phyloP scores from a whole-genome alignment of 2,113 vertebrate species.

The Geococcyx californianus region DNA sequence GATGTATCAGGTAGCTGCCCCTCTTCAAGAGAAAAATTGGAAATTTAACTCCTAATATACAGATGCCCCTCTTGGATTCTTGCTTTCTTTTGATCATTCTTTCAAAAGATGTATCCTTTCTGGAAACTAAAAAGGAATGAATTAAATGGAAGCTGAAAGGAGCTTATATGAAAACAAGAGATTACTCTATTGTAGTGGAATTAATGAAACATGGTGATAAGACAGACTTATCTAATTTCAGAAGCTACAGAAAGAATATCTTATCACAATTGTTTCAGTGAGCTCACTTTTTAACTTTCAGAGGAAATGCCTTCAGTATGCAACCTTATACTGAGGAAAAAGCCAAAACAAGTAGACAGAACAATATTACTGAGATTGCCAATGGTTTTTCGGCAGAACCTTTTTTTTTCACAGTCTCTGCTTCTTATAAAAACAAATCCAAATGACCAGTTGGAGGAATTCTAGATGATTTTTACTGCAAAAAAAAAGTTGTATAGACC shows the following conservation, averaged over 20 bases:
- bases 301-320: conserved; percentile 45
- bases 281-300: conserved; percentile 31
- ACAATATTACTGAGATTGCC: background rate
- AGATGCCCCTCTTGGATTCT: background rate
- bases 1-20: background rate
- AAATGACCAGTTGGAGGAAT: background rate
- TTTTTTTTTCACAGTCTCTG: background rate
- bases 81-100: background rate
- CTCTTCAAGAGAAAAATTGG: background rate
- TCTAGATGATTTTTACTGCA: background rate
- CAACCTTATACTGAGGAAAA: conserved; percentile 4
- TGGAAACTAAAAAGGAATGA: background rate
- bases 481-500: background rate
- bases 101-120: background rate
- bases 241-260: conserved; percentile 16
- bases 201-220: conserved; percentile 41
- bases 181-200: background rate
- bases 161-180: background rate
- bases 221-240: conserved; percentile 36
- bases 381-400: background rate
- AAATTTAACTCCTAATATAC: background rate
- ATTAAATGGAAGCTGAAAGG: background rate
- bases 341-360: conserved; percentile 11
- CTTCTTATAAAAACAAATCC: background rate
- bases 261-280: conserved; percentile 12